phyloP scores from a whole-genome alignment of 2,888 invertebrate genomes.

The Plebejus melissa region DNA sequence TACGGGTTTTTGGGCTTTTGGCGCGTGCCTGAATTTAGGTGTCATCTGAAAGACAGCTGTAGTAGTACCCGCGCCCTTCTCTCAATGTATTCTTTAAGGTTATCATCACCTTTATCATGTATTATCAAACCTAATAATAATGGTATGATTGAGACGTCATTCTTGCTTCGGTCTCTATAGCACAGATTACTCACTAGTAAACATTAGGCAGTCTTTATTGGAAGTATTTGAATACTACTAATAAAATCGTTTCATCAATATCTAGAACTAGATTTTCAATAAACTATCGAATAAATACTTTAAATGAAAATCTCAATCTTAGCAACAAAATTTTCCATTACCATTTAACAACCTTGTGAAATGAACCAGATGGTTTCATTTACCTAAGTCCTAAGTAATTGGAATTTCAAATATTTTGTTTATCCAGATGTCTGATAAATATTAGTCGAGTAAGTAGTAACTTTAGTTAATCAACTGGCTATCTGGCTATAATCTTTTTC shows the following conservation, averaged over 20 bases:
- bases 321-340: background rate
- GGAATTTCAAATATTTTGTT: constrained; percentile 10
- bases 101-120: too few species aligned
- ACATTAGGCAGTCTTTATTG: too few species aligned
- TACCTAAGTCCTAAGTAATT: background rate
- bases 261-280: background rate
- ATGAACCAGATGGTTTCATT: constrained; percentile 4
- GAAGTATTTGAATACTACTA: too few species aligned
- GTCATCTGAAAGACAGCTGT: background rate
- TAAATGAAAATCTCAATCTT: background rate
- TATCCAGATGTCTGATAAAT: constrained; percentile 2
- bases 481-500: background rate
- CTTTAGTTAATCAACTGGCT: background rate
- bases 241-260: background rate
- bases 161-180: too few species aligned
- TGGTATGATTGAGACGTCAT: too few species aligned
- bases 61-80: too few species aligned
- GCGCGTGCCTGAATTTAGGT: background rate
- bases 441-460: background rate
- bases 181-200: too few species aligned
- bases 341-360: constrained; percentile 4
- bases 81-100: too few species aligned
- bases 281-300: background rate
- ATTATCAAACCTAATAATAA: too few species aligned
- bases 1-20: too few species aligned